Evolutionary conservation across 2,113 vertebrate genomes (phyloP).

Genomic region (Todiramphus chloris): DNA sequence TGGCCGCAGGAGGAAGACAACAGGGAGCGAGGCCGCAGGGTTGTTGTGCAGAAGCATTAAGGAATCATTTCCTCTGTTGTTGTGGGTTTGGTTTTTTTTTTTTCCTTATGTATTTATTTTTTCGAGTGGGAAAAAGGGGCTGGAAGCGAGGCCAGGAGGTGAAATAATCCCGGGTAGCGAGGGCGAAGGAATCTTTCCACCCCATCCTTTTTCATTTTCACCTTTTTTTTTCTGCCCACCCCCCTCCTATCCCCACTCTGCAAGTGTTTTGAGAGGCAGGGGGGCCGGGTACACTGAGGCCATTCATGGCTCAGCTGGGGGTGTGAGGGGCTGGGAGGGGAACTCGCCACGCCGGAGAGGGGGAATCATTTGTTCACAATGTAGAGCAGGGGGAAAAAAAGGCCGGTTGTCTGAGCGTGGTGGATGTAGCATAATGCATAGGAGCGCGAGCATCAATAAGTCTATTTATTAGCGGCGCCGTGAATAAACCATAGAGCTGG

Average conservation of each 20-base stretch:
- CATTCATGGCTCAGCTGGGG: conserved; percentile 66
- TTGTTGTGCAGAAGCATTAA: neutral
- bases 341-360: neutral
- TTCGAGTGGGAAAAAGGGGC: neutral
- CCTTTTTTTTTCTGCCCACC: too few species aligned
- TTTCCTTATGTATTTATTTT: neutral
- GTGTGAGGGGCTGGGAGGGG: neutral
- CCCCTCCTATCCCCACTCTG: too few species aligned
- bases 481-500: neutral
- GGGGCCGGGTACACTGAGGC: conserved; percentile 58
- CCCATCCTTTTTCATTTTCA: too few species aligned
- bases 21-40: neutral
- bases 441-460: conserved; percentile 43
- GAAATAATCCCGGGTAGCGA: neutral
- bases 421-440: neutral
- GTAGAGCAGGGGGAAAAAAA: conserved; percentile 28
- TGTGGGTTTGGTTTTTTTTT: neutral
- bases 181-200: neutral
- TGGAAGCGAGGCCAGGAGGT: neutral
- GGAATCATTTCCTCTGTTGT: conserved; percentile 1
- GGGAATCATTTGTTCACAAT: conserved; percentile 42
- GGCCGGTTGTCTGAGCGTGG: conserved; percentile 49
- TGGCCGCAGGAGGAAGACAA: neutral
- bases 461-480: conserved; percentile 8
- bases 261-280: conserved; percentile 38